Percentiles rank a stretch among this genome's conserved stretches.
These are phyloP conservation scores for Lysandra coridon DNA, from an alignment of 2,888 invertebrate genomes.

Conservation along the genomic window DNA sequence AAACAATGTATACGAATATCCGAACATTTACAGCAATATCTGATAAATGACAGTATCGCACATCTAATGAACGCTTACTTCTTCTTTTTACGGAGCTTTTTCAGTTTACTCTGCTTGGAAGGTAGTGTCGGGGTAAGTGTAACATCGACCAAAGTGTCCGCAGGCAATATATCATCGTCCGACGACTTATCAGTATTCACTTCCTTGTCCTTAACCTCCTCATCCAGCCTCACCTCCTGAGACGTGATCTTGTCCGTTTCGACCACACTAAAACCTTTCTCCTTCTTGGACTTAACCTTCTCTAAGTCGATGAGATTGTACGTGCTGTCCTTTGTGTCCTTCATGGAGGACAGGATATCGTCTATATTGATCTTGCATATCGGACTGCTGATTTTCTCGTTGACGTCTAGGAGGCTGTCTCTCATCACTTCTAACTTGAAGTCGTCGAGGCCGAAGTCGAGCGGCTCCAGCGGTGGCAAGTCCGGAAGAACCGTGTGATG, in stretches of 20 bases:
- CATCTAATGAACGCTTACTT: slow-evolving; percentile 66
- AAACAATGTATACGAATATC: slow-evolving; percentile 2
- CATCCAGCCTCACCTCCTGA: slow-evolving; percentile 66
- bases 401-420: slow-evolving; percentile 66
- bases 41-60: background rate
- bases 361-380: slow-evolving; percentile 75
- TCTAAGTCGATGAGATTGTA: slow-evolving; percentile 72
- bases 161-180: slow-evolving; percentile 78
- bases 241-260: slow-evolving; percentile 68
- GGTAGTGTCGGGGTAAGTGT: slow-evolving; percentile 60
- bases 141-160: slow-evolving; percentile 49
- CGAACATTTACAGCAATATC: background rate
- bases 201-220: slow-evolving; percentile 59
- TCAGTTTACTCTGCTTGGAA: slow-evolving; percentile 73
- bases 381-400: slow-evolving; percentile 64
- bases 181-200: slow-evolving; percentile 77
- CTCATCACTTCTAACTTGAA: slow-evolving; percentile 72
- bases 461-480: slow-evolving; percentile 63
- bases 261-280: slow-evolving; percentile 68
- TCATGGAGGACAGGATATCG: slow-evolving; percentile 68
- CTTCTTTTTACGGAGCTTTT: slow-evolving; percentile 82
- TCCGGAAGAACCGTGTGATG: slow-evolving; percentile 66
- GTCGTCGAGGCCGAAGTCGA: slow-evolving; percentile 70
- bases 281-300: slow-evolving; percentile 63
- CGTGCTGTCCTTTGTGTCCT: slow-evolving; percentile 63